phyloP scores from a whole-genome alignment of 2,797 vertebrate genomes.

The Luscinia luscinia region DNA sequence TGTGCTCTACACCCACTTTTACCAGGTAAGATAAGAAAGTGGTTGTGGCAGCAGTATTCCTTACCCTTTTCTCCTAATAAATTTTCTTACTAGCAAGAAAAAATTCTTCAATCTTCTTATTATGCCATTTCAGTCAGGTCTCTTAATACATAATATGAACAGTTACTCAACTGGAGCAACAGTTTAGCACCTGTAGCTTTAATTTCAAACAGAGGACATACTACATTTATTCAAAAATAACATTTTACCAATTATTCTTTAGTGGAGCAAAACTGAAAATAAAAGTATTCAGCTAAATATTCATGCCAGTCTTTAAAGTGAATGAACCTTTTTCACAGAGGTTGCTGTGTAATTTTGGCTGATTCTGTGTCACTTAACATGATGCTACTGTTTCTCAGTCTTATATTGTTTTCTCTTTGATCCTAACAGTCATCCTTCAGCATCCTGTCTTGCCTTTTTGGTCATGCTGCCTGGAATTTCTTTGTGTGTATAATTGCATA shows the following conservation, averaged over 20 bases:
- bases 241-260: neutral
- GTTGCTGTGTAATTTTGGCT: neutral
- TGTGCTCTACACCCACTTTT: neutral
- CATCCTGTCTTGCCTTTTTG: neutral
- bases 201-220: neutral
- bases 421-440: neutral
- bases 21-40: neutral
- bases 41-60: neutral
- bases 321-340: neutral
- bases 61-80: neutral
- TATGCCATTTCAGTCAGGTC: neutral
- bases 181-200: neutral
- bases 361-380: neutral
- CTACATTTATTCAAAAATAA: neutral
- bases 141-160: fast-evolving
- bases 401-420: neutral
- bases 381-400: neutral
- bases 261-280: neutral
- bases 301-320: neutral
- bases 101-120: neutral
- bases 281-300: neutral
- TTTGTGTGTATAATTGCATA: neutral
- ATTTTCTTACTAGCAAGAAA: neutral
- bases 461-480: neutral
- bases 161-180: neutral